Percentiles rank a stretch among this genome's conserved stretches.
phyloP scores from a whole-genome alignment of 2,797 vertebrate species.

The Aselliscus stoliczkanus region DNA sequence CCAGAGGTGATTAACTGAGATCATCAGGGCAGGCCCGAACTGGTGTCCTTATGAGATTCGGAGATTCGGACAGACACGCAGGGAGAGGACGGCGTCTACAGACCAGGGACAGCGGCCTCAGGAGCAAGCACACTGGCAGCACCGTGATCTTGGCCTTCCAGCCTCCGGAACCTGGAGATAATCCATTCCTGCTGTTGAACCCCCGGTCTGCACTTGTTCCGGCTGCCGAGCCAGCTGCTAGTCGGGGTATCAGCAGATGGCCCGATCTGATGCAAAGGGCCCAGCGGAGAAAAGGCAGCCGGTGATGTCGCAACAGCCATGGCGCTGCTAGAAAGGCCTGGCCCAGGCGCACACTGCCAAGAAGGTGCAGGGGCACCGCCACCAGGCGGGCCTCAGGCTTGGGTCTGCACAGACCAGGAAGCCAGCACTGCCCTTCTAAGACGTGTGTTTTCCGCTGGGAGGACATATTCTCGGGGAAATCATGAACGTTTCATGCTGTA shows the following conservation, averaged over 20 bases:
- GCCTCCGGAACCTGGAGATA: neutral
- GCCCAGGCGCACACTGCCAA: neutral
- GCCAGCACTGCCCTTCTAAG: neutral
- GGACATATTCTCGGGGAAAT: rapidly evolving
- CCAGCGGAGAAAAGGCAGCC: rapidly evolving
- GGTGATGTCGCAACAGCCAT: neutral
- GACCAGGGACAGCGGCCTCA: neutral
- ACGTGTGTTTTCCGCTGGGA: neutral
- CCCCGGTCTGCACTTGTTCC: too few relatives aligned
- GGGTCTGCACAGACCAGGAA: neutral
- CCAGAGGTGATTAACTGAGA: neutral
- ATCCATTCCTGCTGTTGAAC: rapidly evolving
- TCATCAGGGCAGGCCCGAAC: neutral
- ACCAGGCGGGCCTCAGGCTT: neutral
- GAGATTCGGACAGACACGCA: neutral
- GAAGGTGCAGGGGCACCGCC: neutral
- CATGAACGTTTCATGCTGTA: rapidly evolving
- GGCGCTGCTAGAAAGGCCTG: too few relatives aligned
- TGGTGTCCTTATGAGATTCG: neutral
- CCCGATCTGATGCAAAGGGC: neutral
- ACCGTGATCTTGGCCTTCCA: too few relatives aligned
- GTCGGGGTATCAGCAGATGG: rapidly evolving
- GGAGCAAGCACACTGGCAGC: neutral
- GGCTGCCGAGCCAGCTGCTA: too few relatives aligned
- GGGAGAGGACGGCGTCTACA: rapidly evolving